These are phyloP conservation scores for Chrysolina americana DNA, from an alignment of 2,888 invertebrate species.

Conservation along the genomic window DNA sequence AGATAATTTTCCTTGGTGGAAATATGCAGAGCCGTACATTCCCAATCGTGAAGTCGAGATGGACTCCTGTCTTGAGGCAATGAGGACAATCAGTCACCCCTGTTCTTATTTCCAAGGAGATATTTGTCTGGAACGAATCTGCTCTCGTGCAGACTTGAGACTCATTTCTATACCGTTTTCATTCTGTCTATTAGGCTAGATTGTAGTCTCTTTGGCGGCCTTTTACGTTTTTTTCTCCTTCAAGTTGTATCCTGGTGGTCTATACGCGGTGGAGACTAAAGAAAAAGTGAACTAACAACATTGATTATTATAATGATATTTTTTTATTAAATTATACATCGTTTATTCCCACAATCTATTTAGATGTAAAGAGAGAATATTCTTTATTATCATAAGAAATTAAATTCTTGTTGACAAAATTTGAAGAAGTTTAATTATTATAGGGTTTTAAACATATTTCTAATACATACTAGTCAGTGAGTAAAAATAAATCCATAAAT, in stretches of 20 bases:
- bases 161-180: constrained; percentile 62
- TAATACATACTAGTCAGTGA: too few species aligned
- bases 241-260: background rate
- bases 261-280: background rate
- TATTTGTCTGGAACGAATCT: constrained; percentile 65
- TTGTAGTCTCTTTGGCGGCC: constrained; percentile 57
- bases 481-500: too few species aligned
- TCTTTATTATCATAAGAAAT: too few species aligned
- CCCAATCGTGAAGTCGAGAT: constrained; percentile 63
- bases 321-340: too few species aligned
- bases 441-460: too few species aligned
- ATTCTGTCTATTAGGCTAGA: constrained; percentile 61
- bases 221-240: constrained; percentile 48
- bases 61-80: constrained; percentile 68
- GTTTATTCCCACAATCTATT: too few species aligned
- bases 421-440: too few species aligned
- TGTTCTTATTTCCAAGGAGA: constrained; percentile 66
- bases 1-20: constrained; percentile 57
- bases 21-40: constrained; percentile 44
- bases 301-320: too few species aligned
- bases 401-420: too few species aligned
- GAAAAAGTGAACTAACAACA: background rate
- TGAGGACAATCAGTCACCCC: constrained; percentile 69
- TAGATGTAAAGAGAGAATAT: too few species aligned
- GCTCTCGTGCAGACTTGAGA: constrained; percentile 61